phyloP scores from a whole-genome alignment of 2,888 invertebrate genomes.

The Anorthoa munda region DNA sequence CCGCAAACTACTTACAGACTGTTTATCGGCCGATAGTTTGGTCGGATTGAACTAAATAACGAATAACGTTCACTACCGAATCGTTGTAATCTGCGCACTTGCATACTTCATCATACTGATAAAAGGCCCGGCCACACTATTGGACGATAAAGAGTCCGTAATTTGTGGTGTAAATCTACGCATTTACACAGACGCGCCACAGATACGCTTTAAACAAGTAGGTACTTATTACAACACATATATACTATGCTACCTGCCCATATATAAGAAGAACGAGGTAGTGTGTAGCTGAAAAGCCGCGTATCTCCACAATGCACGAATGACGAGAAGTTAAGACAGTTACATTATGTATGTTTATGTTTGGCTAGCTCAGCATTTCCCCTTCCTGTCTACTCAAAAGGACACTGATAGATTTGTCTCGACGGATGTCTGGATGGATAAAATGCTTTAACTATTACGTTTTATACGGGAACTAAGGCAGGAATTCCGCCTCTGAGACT shows the following conservation, averaged over 20 bases:
- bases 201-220: background rate
- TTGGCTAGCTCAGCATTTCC: background rate
- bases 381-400: background rate
- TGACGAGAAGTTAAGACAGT: too few relatives aligned
- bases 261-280: background rate
- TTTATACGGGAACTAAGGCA: background rate
- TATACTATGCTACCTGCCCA: background rate
- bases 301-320: too few relatives aligned
- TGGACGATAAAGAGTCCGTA: too few relatives aligned
- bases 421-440: background rate
- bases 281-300: background rate
- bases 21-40: too few relatives aligned
- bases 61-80: too few relatives aligned
- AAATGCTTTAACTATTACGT: background rate
- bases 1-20: too few relatives aligned
- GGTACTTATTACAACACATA: background rate
- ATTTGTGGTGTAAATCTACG: background rate
- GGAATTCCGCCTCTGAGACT: too few relatives aligned
- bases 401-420: background rate
- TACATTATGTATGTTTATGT: background rate
- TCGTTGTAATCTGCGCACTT: too few relatives aligned
- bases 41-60: too few relatives aligned
- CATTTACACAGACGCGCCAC: background rate
- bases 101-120: too few relatives aligned
- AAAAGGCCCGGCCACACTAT: too few relatives aligned